Percentiles rank a stretch among this genome's conserved stretches.
Evolutionary conservation across 2,113 vertebrate genomes (phyloP).

Genomic region (western clawed frog (Xenopus tropicalis)): UCB_Xtro_10.0 CM004448.2:128391501-128392000

Average conservation of each 20-base stretch:
- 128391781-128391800: conserved; percentile 25
- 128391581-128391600: conserved; percentile 36
- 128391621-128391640: conserved; percentile 33
- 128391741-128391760: conserved; percentile 23
- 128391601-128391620: conserved; percentile 28
- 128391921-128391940: conserved; percentile 6
- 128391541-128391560: conserved; percentile 26
- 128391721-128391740: conserved; percentile 22
- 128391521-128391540: conserved; percentile 15
- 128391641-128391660: conserved; percentile 19
- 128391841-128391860: conserved; percentile 36
- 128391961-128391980: conserved; percentile 12
- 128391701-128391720: conserved; percentile 24
- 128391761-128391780: conserved; percentile 4
- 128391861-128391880: conserved; percentile 14
- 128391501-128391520: neutral
- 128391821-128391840: conserved; percentile 9
- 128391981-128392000: conserved; percentile 6
- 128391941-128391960: neutral
- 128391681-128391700: conserved; percentile 13
- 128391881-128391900: conserved; percentile 25
- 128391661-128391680: conserved; percentile 22
- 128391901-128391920: conserved; percentile 12
- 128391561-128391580: conserved; percentile 29
- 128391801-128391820: neutral